These are phyloP conservation scores for Aradophagus sp. DNA, from an alignment of 1,140 invertebrate species.

Conservation along the genomic window DNA sequence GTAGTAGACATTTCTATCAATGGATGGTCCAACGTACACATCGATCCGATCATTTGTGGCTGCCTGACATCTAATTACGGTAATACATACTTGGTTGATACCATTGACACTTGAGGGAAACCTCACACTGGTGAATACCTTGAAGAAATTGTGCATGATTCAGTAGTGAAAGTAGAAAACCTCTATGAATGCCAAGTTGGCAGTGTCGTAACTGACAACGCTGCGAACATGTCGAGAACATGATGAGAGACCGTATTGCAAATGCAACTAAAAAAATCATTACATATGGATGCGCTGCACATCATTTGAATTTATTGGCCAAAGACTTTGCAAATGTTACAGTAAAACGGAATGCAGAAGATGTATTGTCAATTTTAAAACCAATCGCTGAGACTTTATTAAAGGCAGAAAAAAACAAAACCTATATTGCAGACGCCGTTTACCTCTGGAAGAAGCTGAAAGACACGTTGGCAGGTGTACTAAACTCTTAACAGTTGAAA, in stretches of 20 bases:
- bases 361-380: constrained; percentile 25
- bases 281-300: constrained; percentile 27
- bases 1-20: constrained; percentile 14
- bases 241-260: constrained; percentile 20
- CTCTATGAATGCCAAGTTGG: constrained; percentile 16
- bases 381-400: constrained; percentile 18
- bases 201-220: constrained; percentile 25
- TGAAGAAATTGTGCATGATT: constrained; percentile 15
- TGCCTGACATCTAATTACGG: constrained; percentile 19
- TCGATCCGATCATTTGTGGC: constrained; percentile 21
- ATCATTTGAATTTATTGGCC: constrained; percentile 21
- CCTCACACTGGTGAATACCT: constrained; percentile 28
- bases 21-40: constrained; percentile 26
- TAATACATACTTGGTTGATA: constrained; percentile 29
- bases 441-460: constrained; percentile 30
- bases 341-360: constrained; percentile 31
- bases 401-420: constrained; percentile 10
- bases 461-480: constrained; percentile 4
- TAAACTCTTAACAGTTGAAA: constrained; percentile 30
- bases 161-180: constrained; percentile 22
- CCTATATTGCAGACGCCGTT: constrained; percentile 31
- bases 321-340: constrained; percentile 29
- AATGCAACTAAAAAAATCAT: constrained; percentile 7
- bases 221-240: constrained; percentile 19
- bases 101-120: constrained; percentile 23